These are phyloP conservation scores for Harmothoe impar DNA, from an alignment of 2,888 invertebrate genomes.

Conservation along the genomic window DNA sequence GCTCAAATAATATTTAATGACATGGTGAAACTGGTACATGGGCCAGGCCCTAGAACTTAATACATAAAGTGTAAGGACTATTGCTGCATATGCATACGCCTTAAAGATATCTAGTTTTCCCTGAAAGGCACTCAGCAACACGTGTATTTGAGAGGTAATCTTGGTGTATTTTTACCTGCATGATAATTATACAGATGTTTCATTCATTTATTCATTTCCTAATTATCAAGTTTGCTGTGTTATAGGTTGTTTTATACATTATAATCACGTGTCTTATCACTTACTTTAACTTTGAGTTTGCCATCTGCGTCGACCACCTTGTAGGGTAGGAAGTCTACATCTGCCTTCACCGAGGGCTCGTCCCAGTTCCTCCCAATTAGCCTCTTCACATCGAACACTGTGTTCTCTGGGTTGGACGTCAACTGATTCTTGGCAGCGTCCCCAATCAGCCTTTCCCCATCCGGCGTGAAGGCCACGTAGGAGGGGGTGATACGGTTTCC, in stretches of 20 bases:
- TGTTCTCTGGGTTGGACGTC: constrained; percentile 90
- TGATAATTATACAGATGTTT: background rate
- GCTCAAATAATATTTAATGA: too few species aligned
- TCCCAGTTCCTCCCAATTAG: constrained; percentile 92
- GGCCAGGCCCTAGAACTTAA: too few species aligned
- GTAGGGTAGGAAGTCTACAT: constrained; percentile 93
- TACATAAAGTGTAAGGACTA: too few species aligned
- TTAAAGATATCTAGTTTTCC: too few species aligned
- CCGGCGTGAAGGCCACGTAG: constrained; percentile 88
- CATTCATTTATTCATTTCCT: background rate
- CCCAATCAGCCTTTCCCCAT: constrained; percentile 84
- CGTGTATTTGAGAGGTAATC: background rate
- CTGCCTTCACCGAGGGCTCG: constrained; percentile 90
- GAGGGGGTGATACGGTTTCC: constrained; percentile 90
- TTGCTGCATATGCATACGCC: too few species aligned
- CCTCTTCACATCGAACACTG: constrained; percentile 86
- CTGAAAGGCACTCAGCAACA: background rate
- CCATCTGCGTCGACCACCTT: constrained; percentile 81
- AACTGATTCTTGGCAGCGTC: constrained; percentile 85
- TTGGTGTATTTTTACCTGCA: background rate
- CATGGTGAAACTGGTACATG: too few species aligned
- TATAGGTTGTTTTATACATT: background rate
- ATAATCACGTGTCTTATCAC: background rate
- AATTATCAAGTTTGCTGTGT: background rate
- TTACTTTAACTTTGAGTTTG: constrained; percentile 82